These are phyloP conservation scores for Incurvaria masculella DNA, from an alignment of 2,888 invertebrate genomes.

Conservation along the genomic window DNA sequence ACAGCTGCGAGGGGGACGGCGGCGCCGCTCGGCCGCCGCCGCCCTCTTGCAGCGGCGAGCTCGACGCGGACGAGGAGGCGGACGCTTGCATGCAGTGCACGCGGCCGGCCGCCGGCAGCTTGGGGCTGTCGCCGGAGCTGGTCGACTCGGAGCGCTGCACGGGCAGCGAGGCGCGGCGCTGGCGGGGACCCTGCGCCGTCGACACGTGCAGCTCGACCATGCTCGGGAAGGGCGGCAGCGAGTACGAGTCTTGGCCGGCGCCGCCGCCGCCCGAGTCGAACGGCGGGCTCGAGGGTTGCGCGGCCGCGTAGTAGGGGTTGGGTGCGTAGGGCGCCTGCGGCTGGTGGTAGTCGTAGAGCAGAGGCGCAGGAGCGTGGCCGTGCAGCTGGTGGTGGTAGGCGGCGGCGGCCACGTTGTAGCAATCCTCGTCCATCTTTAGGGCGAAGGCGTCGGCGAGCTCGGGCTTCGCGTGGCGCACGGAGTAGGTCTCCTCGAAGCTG, in stretches of 20 bases:
- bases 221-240: slow-evolving; percentile 67
- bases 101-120: slow-evolving; percentile 49
- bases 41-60: slow-evolving; percentile 46
- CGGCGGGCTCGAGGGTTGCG: slow-evolving; percentile 56
- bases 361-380: slow-evolving; percentile 54
- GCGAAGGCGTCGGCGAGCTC: slow-evolving; percentile 60
- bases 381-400: slow-evolving; percentile 52
- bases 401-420: slow-evolving; percentile 65
- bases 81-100: slow-evolving; percentile 57
- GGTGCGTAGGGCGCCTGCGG: slow-evolving; percentile 55
- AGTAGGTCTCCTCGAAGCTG: slow-evolving; percentile 87
- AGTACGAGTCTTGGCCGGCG: slow-evolving; percentile 64
- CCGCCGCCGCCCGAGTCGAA: slow-evolving; percentile 46
- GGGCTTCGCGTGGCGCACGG: slow-evolving; percentile 67
- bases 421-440: slow-evolving; percentile 85
- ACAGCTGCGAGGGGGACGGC: slow-evolving; percentile 78
- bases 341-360: slow-evolving; percentile 58
- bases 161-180: slow-evolving; percentile 72
- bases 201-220: slow-evolving; percentile 67
- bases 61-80: slow-evolving; percentile 67
- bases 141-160: slow-evolving; percentile 79
- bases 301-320: slow-evolving; percentile 58
- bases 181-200: slow-evolving; percentile 60
- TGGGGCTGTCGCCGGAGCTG: slow-evolving; percentile 73
- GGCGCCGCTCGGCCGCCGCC: slow-evolving; percentile 50